phyloP scores from a whole-genome alignment of 2,888 invertebrate genomes.

The Volucella bombylans region DNA sequence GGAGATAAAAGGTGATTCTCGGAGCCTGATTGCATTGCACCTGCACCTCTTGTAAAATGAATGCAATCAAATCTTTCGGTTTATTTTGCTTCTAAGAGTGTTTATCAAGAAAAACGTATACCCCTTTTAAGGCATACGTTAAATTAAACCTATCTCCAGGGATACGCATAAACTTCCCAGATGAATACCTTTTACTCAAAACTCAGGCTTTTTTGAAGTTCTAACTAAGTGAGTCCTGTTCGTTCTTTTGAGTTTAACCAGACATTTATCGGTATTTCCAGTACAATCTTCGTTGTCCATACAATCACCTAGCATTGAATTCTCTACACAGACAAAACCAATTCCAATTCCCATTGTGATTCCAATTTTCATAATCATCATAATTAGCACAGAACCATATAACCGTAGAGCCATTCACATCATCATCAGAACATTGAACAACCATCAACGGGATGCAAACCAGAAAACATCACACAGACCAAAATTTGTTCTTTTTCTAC shows the following conservation, averaged over 20 bases:
- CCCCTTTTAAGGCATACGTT: no score
- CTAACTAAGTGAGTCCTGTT: no score
- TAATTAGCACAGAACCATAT: not conserved
- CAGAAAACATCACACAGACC: slow-evolving; percentile 58
- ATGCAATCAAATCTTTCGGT: no score
- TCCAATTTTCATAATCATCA: slow-evolving; percentile 20
- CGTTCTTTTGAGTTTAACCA: not conserved
- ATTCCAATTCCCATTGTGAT: slow-evolving; percentile 5
- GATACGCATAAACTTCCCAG: no score
- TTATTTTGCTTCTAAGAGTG: no score
- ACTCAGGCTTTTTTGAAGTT: no score
- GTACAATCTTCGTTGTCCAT: slow-evolving; percentile 49
- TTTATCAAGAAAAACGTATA: no score
- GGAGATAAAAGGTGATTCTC: no score
- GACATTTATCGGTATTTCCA: slow-evolving; percentile 35
- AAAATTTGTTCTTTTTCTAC: slow-evolving; percentile 26
- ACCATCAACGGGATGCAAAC: slow-evolving; percentile 45
- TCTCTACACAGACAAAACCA: slow-evolving; percentile 8
- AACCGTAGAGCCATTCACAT: slow-evolving; percentile 17
- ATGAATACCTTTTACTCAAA: no score
- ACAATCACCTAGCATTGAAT: slow-evolving; percentile 44
- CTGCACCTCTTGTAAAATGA: no score
- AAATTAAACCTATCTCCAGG: no score
- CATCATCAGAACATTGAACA: slow-evolving; percentile 56
- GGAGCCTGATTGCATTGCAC: no score